Base-by-base conservation (phyloP, 2,888 invertebrate species). In the Barypeithes pellucidus region DNA sequence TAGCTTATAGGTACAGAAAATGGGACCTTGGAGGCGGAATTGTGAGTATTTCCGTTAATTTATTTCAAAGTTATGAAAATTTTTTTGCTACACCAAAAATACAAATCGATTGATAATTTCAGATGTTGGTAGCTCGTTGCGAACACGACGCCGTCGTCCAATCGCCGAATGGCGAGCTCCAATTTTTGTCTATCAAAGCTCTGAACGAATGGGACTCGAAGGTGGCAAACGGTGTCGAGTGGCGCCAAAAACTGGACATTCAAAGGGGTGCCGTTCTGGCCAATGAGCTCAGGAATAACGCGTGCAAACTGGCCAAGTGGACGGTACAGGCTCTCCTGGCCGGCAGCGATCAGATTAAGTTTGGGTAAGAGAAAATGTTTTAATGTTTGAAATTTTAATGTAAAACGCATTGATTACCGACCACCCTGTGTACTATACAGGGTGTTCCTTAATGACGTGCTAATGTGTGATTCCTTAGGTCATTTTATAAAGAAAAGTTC, bases 291-390 rank as follows among this genome's bases (percentile, higher is more conserved):
- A 92, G 99, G 79, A 99, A 99, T 87, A 99, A 99, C 88, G 96
- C 98, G n/a, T 98, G 98, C 89, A 99, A 99, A 87, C 89, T 99
- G 75, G 99, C 99, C 76, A 99, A 99, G 85, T 99, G 99, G 99
- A 99, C 99, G 0, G 96, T 98, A 0, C 96, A 95, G 87, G 95
- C 97, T n/a, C 84, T 94, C 24, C 85, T 95, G 16, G 97, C 98
- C 68, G 98, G 98, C 4, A 76, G 76, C 36, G 76, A 76, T 41
- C 76, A 76, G 62, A 76, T 76, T 45, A 76, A 76, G 43, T 76
- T 76, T 59, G 76, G 76, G 72, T 76, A 63, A 18, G 60, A 12
- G n/a, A n/a, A n/a, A n/a, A n/a, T n/a, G n/a, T n/a, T n/a, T n/a
- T n/a, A n/a, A n/a, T n/a, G n/a, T n/a, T n/a, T n/a, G n/a, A n/a